Conservation (phyloP, 1,140 invertebrate genomes). For the Stenopsyche tienmushanensis region DNA sequence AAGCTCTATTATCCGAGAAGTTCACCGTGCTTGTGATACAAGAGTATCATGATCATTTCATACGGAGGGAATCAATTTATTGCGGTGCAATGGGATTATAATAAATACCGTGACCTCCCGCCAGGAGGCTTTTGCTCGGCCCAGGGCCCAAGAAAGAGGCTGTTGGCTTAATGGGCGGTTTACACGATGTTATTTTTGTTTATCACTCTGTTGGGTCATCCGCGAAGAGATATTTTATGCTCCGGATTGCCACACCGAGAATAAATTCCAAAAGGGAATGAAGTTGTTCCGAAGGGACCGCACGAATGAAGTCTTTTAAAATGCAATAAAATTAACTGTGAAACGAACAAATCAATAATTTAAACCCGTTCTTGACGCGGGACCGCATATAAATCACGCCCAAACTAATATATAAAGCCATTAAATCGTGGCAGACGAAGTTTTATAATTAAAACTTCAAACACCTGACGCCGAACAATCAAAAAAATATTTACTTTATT, state of each 20-base stretch:
- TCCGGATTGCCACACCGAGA: conserved; percentile 8
- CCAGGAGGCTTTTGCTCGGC: conserved; percentile 2
- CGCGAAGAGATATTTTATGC: conserved; percentile 19
- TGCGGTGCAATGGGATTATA: conserved; percentile 4
- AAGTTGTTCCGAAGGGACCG: conserved; percentile 13
- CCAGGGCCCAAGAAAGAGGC: not conserved
- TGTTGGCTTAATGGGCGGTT: conserved; percentile 23
- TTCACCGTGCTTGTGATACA: too few species aligned
- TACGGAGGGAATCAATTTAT: conserved; percentile 3
- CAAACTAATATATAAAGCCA: too few species aligned
- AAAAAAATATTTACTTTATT: too few species aligned
- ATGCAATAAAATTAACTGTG: not conserved
- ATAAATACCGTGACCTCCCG: conserved; percentile 23
- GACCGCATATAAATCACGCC: too few species aligned
- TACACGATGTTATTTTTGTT: conserved; percentile 34
- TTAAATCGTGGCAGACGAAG: too few species aligned
- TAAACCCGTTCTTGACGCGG: not conserved
- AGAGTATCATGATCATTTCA: not conserved
- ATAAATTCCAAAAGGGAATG: conserved; percentile 24
- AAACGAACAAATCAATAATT: not conserved
- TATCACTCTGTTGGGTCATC: conserved; percentile 12
- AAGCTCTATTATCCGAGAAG: not conserved
- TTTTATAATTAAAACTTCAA: too few species aligned
- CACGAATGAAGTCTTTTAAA: not conserved
- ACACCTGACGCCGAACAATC: too few species aligned